Conservation (phyloP, 1,140 invertebrate species). For the Rhyzopertha dominica region DNA sequence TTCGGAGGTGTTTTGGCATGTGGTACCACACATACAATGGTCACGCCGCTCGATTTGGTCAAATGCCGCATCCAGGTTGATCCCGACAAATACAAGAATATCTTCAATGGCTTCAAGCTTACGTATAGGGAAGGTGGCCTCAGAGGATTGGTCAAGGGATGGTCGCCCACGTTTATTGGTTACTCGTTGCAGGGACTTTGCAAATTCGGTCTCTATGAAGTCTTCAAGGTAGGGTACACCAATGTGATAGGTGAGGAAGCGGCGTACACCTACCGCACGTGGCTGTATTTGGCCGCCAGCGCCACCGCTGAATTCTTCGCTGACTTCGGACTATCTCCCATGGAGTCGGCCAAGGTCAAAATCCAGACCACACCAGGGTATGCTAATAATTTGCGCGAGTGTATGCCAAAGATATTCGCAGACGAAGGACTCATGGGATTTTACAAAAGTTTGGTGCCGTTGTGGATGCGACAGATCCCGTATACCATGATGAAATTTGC, state of each 20-base stretch:
- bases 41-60: constrained; percentile 95
- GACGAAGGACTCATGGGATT: too few species aligned
- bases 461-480: constrained; percentile 98
- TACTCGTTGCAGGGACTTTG: constrained; percentile 87
- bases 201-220: constrained; percentile 83
- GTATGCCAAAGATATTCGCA: constrained; percentile 78
- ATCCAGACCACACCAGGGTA: constrained; percentile 97
- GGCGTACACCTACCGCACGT: constrained; percentile 88
- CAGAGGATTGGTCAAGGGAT: constrained; percentile 86
- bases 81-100: constrained; percentile 85
- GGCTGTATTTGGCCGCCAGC: constrained; percentile 88
- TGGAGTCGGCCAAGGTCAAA: constrained; percentile 94
- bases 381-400: constrained; percentile 82
- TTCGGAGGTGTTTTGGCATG: constrained; percentile 93
- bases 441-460: constrained; percentile 90
- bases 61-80: constrained; percentile 97
- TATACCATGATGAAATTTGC: constrained; percentile 99
- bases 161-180: constrained; percentile 96
- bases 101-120: constrained; percentile 74
- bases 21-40: constrained; percentile 78
- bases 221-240: constrained; percentile 80
- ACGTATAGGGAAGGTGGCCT: constrained; percentile 82
- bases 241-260: constrained; percentile 89
- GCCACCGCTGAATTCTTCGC: constrained; percentile 99
- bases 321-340: constrained; percentile 95